Evolutionary conservation across 2,113 vertebrate genomes (phyloP).

Genomic region (Dasypus novemcinctus): DNA sequence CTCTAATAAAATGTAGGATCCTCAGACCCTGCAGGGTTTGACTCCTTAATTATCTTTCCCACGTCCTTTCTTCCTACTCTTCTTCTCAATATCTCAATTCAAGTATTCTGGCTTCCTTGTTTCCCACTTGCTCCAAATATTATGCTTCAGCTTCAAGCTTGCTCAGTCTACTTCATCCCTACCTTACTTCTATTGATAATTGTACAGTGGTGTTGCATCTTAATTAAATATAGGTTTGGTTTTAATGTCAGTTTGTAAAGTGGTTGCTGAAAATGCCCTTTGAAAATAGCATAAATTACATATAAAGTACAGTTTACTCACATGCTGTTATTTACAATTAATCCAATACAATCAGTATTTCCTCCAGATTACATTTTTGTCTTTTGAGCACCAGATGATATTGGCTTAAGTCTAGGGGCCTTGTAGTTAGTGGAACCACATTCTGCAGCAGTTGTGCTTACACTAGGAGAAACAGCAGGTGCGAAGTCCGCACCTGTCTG

Average conservation of each 20-base stretch:
- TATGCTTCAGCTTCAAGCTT: neutral
- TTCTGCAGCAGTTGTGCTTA: no score
- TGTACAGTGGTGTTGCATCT: neutral
- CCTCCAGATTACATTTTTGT: neutral
- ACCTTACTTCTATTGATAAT: neutral
- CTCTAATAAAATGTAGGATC: neutral
- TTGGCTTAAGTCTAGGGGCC: no score
- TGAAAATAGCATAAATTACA: neutral
- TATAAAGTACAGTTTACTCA: no score
- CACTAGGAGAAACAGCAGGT: no score
- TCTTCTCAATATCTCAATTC: neutral
- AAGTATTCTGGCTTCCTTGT: neutral
- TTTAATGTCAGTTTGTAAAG: neutral
- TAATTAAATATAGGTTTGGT: neutral
- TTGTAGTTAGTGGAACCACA: no score
- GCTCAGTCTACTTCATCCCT: neutral
- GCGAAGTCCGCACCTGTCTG: no score
- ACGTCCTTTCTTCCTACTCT: neutral
- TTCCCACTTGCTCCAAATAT: neutral
- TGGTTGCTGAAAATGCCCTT: neutral
- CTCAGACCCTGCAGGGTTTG: neutral
- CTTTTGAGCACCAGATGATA: no score
- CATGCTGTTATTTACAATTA: neutral
- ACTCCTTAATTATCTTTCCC: neutral
- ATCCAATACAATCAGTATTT: neutral